Evolutionary conservation across 2,888 invertebrate genomes (phyloP).

Genomic region (Cheilosia grossa): DNA sequence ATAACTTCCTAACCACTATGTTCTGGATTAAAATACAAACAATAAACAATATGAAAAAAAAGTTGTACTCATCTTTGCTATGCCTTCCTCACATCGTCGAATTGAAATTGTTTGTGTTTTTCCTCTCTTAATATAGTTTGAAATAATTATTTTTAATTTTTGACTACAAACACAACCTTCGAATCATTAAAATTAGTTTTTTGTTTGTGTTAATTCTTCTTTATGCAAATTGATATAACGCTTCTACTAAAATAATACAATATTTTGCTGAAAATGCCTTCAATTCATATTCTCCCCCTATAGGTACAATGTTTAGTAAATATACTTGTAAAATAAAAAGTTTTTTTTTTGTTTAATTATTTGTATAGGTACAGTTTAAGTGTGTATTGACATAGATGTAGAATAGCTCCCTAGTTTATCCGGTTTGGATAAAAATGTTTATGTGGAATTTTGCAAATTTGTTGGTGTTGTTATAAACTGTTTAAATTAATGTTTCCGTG

Average conservation of each 20-base stretch:
- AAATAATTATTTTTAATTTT: slow-evolving; percentile 19
- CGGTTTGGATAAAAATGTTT: background rate
- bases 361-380: background rate
- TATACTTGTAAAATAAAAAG: background rate
- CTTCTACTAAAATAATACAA: slow-evolving; percentile 34
- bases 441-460: background rate
- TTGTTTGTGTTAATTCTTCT: slow-evolving; percentile 16
- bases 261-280: slow-evolving; percentile 14
- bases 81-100: slow-evolving; percentile 1
- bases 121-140: background rate
- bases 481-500: too few species aligned
- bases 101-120: background rate
- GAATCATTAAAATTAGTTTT: slow-evolving; percentile 13
- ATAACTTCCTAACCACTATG: background rate
- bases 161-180: slow-evolving; percentile 30
- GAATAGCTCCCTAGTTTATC: background rate
- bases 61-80: background rate
- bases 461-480: background rate
- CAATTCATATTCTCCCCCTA: background rate
- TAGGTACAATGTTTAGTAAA: background rate
- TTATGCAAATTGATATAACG: slow-evolving; percentile 19
- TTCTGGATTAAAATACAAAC: background rate
- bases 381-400: background rate
- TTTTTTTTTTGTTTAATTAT: background rate
- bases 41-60: background rate